Base-by-base conservation (phyloP, 2,888 invertebrate species). In the Agonopterix subpropinquella region DNA sequence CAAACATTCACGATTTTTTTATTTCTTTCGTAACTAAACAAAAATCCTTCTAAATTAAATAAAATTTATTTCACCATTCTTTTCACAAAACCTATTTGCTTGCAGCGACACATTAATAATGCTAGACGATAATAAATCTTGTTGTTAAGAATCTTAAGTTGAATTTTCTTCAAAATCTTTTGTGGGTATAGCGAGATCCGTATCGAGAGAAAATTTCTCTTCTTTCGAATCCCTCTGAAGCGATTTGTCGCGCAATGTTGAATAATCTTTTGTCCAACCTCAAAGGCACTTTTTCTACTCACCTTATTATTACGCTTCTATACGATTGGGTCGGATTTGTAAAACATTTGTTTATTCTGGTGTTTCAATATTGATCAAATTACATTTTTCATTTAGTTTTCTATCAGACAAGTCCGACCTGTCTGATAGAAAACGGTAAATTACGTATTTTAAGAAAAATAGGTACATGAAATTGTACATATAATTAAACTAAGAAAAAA, bases 261-360 rank as follows among this genome's bases (percentile, higher is more conserved):
- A 61, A 58, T 57, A 66, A 70, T 70, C 76, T 71, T 76, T 86
- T 85, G 83, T 85, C 74, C 69, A 58, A 73, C 73, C 71, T 84
- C 81, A 82, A 86, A 85, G 75, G 67, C 65, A 67, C 76, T 75
- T 74, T 77, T 73, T 67, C n/a, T 39, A n/a, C 5, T 4, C 39
- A 39, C 39, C 39, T 39, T 39, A 39, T 39, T 39, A 39, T 39
- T 39, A 39, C 39, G 39, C 39, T 39, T 39, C 39, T n/a, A n/a
- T 28, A 28, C 28, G 28, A 28, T 28, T 28, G 28, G 28, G 28
- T 28, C 28, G 28, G 39, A 39, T 39, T 39, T 39, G 39, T 2
- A 39, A 39, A 28, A 28, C 28, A 28, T 28, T 28, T 28, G 28
- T 28, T 28, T 28, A 28, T 28, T 28, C 7, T 28, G 28, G 28